Evolutionary conservation across 2,888 invertebrate species (phyloP).

Genomic region (Tipula vernalis): DNA sequence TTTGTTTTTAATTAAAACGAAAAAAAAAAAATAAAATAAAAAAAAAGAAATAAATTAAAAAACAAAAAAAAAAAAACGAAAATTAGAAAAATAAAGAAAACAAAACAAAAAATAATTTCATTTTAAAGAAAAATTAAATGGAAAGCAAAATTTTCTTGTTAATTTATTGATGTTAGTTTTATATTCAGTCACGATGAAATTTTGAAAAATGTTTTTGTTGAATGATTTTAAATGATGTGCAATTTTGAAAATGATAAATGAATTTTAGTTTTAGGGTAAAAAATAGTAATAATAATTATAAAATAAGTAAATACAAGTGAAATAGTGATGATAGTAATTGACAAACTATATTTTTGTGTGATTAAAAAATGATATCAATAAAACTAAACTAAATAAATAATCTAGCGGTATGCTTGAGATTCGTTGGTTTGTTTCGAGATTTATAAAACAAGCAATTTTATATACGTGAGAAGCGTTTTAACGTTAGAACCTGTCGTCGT

Average conservation of each 20-base stretch:
- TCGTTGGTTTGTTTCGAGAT: neutral
- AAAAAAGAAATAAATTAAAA: conserved; percentile 22
- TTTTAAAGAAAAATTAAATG: neutral
- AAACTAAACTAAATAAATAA: neutral
- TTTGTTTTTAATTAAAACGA: conserved; percentile 23
- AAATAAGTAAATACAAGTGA: neutral
- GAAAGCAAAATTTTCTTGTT: neutral
- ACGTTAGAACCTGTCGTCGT: neutral
- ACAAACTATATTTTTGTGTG: neutral
- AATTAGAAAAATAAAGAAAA: neutral
- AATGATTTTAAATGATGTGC: neutral
- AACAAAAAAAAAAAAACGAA: conserved; percentile 8
- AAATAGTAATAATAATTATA: neutral
- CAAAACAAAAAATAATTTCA: neutral
- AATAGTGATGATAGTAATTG: neutral
- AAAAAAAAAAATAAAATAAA: conserved; percentile 26
- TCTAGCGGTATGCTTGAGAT: neutral
- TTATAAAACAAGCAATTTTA: neutral
- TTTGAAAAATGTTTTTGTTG: conserved; percentile 17
- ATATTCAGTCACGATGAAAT: neutral
- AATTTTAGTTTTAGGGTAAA: neutral
- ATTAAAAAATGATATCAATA: neutral
- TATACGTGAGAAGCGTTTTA: neutral
- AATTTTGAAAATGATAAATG: neutral
- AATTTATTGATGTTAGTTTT: neutral